A percentile compares a stretch with the other conserved stretches of the same genome.
These are phyloP conservation scores for Paramisgurnus dabryanus DNA, from an alignment of 2,113 vertebrate species.

Conservation along the genomic window DNA sequence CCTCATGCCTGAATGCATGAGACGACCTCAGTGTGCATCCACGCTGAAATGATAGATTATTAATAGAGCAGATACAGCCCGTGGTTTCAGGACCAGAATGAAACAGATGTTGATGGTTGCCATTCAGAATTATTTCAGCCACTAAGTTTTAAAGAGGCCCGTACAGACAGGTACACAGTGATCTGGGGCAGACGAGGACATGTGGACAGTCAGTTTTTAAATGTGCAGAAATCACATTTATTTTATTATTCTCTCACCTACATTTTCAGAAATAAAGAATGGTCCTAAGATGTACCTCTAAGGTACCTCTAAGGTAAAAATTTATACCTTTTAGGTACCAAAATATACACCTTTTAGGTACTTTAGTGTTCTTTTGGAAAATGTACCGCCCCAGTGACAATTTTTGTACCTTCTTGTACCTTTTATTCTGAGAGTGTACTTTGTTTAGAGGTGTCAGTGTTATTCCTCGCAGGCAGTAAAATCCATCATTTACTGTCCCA, in stretches of 20 bases:
- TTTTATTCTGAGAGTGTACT: no score
- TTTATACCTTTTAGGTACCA: no score
- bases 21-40: conserved; percentile 9
- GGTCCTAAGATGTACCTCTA: no score
- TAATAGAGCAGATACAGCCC: conserved; percentile 20
- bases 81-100: conserved; percentile 27
- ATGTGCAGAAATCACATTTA: conserved; percentile 8
- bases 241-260: not conserved
- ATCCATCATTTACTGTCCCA: not conserved
- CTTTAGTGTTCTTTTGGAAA: no score
- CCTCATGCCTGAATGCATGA: not conserved
- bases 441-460: not conserved
- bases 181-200: not conserved
- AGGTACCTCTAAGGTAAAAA: no score
- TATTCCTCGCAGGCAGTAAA: not conserved
- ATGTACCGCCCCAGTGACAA: no score
- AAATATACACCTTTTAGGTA: no score
- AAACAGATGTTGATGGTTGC: conserved; percentile 30
- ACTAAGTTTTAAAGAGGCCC: conserved; percentile 26
- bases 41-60: conserved; percentile 25
- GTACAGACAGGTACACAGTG: conserved; percentile 19
- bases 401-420: no score
- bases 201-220: not conserved
- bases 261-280: no score
- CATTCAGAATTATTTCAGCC: conserved; percentile 37